A percentile compares a stretch with the other conserved stretches of the same genome.
Conservation (phyloP, 1,140 invertebrate genomes). For the Anoplophora glabripennis region DNA sequence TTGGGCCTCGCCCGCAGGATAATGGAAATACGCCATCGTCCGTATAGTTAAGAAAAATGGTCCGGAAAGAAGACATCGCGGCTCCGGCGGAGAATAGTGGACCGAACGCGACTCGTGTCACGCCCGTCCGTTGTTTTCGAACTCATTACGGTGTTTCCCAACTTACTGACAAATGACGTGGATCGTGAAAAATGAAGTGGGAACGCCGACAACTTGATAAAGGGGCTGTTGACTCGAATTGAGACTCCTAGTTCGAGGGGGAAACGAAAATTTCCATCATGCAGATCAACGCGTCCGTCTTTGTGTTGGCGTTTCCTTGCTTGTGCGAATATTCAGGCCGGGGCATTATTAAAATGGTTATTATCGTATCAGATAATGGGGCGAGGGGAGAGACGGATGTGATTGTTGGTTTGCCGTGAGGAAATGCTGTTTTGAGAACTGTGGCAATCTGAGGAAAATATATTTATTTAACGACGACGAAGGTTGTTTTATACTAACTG, state of each 20-base stretch:
- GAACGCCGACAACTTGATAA: conserved; percentile 46
- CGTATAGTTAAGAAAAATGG: too few species aligned
- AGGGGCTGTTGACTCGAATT: conserved; percentile 28
- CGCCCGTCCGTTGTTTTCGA: conserved; percentile 46
- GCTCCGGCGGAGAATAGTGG: too few species aligned
- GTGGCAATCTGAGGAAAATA: neutral
- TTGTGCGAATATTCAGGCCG: neutral
- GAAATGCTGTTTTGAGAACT: neutral
- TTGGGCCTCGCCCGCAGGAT: too few species aligned
- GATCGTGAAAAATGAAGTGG: conserved; percentile 47
- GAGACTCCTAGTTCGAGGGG: conserved; percentile 11
- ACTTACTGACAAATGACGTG: conserved; percentile 48
- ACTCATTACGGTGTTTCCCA: conserved; percentile 46
- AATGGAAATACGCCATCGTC: too few species aligned
- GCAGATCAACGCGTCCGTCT: conserved; percentile 11
- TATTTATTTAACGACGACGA: too few species aligned
- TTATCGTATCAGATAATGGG: neutral
- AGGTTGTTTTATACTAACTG: too few species aligned
- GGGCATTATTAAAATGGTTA: neutral
- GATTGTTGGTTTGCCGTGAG: neutral
- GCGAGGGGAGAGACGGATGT: neutral
- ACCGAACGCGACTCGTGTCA: conserved; percentile 10
- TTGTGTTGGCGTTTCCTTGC: conserved; percentile 4
- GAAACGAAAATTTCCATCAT: conserved; percentile 14
- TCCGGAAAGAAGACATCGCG: too few species aligned